Base-by-base conservation (phyloP, 2,797 vertebrate species). In the Dromococcyx pavoninus region DNA sequence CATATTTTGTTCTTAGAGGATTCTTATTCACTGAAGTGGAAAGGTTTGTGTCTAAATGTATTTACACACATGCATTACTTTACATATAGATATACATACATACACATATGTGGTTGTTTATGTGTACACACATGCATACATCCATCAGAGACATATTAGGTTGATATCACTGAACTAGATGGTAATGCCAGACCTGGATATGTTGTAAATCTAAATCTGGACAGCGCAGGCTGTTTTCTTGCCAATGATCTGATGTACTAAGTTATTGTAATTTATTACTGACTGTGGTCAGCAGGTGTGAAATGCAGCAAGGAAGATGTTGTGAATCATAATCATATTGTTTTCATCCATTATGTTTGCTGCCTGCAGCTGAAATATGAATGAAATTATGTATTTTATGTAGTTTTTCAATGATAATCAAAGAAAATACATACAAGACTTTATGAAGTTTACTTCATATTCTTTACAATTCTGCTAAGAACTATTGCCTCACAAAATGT, bases 271-370 rank as follows among this genome's bases (percentile, higher is more conserved):
- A 86, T 83, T 86, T 84, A 88, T 83, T 93, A 46, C 53, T 80
- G 57, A 74, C 76, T 76, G 91, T 75, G 58, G 44, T 77, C 95
- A 88, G 33, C 44, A 93, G 69, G 60, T 90, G 54, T 86, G 65
- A 91, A 88, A 91, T 64, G 37, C 66, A 65, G 41, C 54, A 44
- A 28, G 27, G 69, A 75, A 86, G 65, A 77, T 60, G 27, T 12
- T 65, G 56, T 93, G 79, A 94, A 93, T 95, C 64, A 70, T 69
- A 75, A 76, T 60, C 10, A 19, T 73, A 39, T 51, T 92, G 22
- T 82, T 93, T 94, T 91, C 61, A 72, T 43, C 46, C 46, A 78
- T 65, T 88, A 50, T 88, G 46, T 57, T 94, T 90, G 41, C 44
- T 90, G 73, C 83, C 23, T 90, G 44, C 33, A 78, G 44, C 23